phyloP scores from a whole-genome alignment of 2,888 invertebrate genomes.

The Aphidius colemani region DNA sequence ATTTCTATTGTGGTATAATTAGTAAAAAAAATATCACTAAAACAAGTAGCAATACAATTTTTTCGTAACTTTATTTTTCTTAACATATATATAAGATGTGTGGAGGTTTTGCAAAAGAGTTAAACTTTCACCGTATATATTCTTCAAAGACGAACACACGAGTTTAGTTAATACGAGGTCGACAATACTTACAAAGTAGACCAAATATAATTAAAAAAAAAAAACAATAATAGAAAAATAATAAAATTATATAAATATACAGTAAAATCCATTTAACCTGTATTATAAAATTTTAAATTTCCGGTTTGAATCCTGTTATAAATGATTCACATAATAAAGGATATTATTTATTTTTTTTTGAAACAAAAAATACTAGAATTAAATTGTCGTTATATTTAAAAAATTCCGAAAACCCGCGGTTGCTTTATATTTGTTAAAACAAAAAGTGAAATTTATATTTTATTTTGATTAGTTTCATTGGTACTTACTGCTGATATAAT shows the following conservation, averaged over 20 bases:
- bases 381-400: slow-evolving; percentile 5
- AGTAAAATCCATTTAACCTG: background rate
- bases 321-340: background rate
- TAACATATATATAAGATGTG: too few species aligned
- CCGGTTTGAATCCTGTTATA: too few species aligned
- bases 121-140: slow-evolving; percentile 14
- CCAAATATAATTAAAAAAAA: background rate
- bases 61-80: slow-evolving; percentile 12
- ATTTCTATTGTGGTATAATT: too few species aligned
- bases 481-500: slow-evolving; percentile 54
- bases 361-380: slow-evolving; percentile 14
- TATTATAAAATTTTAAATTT: background rate
- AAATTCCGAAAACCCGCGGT: background rate
- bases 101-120: background rate
- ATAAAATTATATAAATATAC: background rate
- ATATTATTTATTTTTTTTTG: slow-evolving; percentile 1
- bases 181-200: too few species aligned
- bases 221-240: background rate
- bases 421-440: background rate
- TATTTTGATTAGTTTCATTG: slow-evolving; percentile 9
- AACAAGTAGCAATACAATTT: too few species aligned
- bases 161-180: too few species aligned
- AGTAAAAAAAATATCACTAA: too few species aligned
- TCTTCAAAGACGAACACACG: background rate
- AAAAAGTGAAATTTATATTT: slow-evolving; percentile 6